Evolutionary conservation across 23 tunicate species (phyloP).

Genomic region (Phallusia fumigata): DNA sequence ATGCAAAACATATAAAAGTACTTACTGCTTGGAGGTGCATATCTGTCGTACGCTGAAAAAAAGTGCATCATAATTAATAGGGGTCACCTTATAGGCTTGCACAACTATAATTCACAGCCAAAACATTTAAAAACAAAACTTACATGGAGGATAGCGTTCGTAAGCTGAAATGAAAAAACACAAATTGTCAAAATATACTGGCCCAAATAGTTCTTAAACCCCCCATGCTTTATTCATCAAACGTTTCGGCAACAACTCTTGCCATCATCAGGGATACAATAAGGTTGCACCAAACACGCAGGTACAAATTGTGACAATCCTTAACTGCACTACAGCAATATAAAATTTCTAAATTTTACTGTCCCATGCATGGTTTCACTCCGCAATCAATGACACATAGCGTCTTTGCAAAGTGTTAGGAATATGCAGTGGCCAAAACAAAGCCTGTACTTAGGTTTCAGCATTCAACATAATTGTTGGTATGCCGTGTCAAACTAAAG

Average conservation of each 20-base stretch:
- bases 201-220: neutral
- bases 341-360: neutral
- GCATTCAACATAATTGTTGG: neutral
- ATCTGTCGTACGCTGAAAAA: slow-evolving; percentile 22
- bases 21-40: too few relatives aligned
- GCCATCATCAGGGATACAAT: too few relatives aligned
- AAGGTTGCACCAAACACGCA: too few relatives aligned
- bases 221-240: too few relatives aligned
- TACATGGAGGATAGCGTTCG: slow-evolving; percentile 21
- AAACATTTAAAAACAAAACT: neutral
- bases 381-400: slow-evolving; percentile 44
- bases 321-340: too few relatives aligned
- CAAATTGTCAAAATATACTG: neutral
- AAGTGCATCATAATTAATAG: too few relatives aligned
- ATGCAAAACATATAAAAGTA: too few relatives aligned
- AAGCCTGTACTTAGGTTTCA: neutral
- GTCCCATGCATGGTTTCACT: slow-evolving; percentile 73
- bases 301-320: too few relatives aligned
- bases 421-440: slow-evolving; percentile 47
- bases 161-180: slow-evolving; percentile 16
- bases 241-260: too few relatives aligned
- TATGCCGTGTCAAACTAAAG: neutral
- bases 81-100: too few relatives aligned
- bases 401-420: slow-evolving; percentile 60
- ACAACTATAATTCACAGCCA: too few relatives aligned